These are phyloP conservation scores for Paramisgurnus dabryanus DNA, from an alignment of 2,113 vertebrate genomes.

Conservation along the genomic window DNA sequence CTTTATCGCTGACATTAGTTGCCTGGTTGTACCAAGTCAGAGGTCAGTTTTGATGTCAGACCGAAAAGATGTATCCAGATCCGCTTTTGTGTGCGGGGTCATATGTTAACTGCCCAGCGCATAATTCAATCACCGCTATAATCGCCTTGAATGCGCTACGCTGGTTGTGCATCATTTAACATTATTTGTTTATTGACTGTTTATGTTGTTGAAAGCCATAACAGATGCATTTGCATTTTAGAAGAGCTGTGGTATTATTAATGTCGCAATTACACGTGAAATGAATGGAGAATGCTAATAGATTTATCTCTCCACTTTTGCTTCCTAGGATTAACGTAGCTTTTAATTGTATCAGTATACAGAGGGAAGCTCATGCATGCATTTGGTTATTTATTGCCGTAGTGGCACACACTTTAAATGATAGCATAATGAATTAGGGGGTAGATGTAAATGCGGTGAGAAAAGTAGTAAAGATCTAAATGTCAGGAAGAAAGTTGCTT, in stretches of 20 bases:
- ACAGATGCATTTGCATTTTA: slow-evolving; percentile 44
- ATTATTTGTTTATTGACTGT: slow-evolving; percentile 56
- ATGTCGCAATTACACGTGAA: slow-evolving; percentile 53
- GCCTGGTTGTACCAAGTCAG: slow-evolving; percentile 32
- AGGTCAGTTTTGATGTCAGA: slow-evolving; percentile 32
- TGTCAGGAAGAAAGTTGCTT: slow-evolving; percentile 48
- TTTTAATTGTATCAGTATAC: slow-evolving; percentile 49
- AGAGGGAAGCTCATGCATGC: slow-evolving; percentile 10
- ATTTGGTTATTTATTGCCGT: slow-evolving; percentile 29
- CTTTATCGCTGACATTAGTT: slow-evolving; percentile 41
- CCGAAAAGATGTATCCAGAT: slow-evolving; percentile 18
- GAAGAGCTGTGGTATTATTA: slow-evolving; percentile 44
- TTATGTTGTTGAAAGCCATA: slow-evolving; percentile 42
- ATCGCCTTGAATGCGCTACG: slow-evolving; percentile 20
- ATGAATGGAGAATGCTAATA: slow-evolving; percentile 51
- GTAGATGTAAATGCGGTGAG: slow-evolving; percentile 19
- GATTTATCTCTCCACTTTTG: slow-evolving; percentile 45
- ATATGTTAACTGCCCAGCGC: slow-evolving; percentile 43
- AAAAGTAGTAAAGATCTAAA: slow-evolving; percentile 36
- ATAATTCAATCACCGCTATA: slow-evolving; percentile 41
- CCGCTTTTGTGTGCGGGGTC: slow-evolving; percentile 29
- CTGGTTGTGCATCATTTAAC: slow-evolving; percentile 51
- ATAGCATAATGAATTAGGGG: slow-evolving; percentile 26
- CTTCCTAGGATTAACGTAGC: slow-evolving; percentile 42
- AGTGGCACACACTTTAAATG: slow-evolving; percentile 32